These are phyloP conservation scores for Castor canadensis DNA, from an alignment of 2,113 vertebrate species.

Conservation along the genomic window DNA sequence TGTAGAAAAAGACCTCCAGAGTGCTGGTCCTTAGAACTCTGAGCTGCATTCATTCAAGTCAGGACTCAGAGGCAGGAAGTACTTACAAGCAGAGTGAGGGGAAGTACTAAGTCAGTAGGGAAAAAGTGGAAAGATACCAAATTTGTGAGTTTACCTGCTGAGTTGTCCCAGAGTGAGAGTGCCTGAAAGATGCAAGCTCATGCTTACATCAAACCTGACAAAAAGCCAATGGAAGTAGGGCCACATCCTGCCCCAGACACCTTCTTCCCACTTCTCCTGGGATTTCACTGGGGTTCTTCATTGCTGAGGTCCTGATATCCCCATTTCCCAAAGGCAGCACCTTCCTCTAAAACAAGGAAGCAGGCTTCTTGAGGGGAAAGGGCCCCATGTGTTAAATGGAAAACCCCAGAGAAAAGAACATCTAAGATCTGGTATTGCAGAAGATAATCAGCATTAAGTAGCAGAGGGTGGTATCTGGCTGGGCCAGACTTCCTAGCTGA, in stretches of 20 bases:
- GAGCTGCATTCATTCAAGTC: constrained; percentile 41
- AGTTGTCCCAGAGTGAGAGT: constrained; percentile 37
- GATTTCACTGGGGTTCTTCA: neutral
- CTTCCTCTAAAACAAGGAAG: constrained; percentile 90
- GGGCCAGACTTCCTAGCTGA: constrained; percentile 2
- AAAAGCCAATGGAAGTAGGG: constrained; percentile 51
- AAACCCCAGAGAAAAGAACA: constrained; percentile 47
- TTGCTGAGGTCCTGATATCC: constrained; percentile 39
- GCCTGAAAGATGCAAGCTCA: constrained; percentile 55
- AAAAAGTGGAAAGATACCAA: constrained; percentile 41
- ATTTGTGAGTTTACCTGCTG: constrained; percentile 41
- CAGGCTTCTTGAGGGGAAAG: constrained; percentile 57
- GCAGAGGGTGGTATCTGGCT: neutral
- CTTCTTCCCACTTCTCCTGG: constrained; percentile 41
- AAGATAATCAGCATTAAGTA: constrained; percentile 31
- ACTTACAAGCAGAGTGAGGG: constrained; percentile 17
- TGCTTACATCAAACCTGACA: constrained; percentile 52
- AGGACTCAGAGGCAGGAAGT: constrained; percentile 42
- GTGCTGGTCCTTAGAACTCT: constrained; percentile 48
- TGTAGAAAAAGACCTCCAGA: constrained; percentile 5
- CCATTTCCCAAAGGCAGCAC: constrained; percentile 57
- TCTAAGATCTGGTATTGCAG: constrained; percentile 56
- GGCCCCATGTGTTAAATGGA: constrained; percentile 45
- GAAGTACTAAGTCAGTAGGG: neutral
- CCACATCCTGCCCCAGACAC: constrained; percentile 35